phyloP scores from a whole-genome alignment of 2,888 invertebrate genomes.

The Mimumesa dahlbomi region DNA sequence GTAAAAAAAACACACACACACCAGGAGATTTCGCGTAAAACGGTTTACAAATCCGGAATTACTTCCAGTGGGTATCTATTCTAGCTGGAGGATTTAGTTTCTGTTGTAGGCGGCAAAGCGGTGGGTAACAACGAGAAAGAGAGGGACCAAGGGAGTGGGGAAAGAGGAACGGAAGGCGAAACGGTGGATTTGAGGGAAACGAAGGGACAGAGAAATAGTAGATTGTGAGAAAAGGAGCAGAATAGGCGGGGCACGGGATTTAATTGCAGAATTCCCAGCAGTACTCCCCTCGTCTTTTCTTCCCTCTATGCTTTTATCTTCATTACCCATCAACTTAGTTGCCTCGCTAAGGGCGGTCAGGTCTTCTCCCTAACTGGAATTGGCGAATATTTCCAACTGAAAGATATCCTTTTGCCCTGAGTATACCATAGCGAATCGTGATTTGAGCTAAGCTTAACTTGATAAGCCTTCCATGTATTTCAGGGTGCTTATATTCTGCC shows the following conservation, averaged over 20 bases:
- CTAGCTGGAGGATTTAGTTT: conserved; percentile 47
- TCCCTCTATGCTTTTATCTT: conserved; percentile 54
- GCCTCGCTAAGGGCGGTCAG: conserved; percentile 33
- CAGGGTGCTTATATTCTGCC: no score
- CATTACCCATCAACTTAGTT: conserved; percentile 59
- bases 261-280: conserved; percentile 60
- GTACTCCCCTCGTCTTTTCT: conserved; percentile 13
- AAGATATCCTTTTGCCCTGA: conserved; percentile 24
- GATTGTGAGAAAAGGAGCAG: conserved; percentile 21
- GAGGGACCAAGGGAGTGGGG: not conserved
- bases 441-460: conserved; percentile 56
- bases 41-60: conserved; percentile 64
- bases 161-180: not conserved
- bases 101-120: conserved; percentile 47
- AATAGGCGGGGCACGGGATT: conserved; percentile 40
- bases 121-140: conserved; percentile 38
- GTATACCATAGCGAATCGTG: conserved; percentile 31
- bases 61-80: conserved; percentile 49
- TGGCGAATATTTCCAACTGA: conserved; percentile 52
- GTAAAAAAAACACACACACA: no score
- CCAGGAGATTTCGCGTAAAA: conserved; percentile 43
- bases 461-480: conserved; percentile 42
- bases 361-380: conserved; percentile 35
- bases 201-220: conserved; percentile 20
- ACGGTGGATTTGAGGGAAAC: conserved; percentile 11